Conservation (phyloP, 2,888 invertebrate species). For the Aphelenchoides bicaudatus region DNA sequence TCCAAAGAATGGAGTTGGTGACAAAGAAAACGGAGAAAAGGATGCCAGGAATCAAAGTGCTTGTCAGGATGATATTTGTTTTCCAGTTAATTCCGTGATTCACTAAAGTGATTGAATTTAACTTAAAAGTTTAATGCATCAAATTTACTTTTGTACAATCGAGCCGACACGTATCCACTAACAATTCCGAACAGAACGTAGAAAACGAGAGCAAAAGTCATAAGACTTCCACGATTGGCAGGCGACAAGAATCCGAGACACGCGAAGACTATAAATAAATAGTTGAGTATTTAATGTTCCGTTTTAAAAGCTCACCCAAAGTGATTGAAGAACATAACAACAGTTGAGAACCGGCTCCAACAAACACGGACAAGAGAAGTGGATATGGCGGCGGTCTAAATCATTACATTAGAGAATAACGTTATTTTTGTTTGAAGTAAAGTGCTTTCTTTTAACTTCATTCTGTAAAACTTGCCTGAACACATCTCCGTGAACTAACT, state of each 20-base stretch:
- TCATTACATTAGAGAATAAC: not conserved
- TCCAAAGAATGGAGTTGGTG: slow-evolving; percentile 93
- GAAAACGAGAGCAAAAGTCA: slow-evolving; percentile 94
- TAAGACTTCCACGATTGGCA: slow-evolving; percentile 93
- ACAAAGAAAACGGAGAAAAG: slow-evolving; percentile 94
- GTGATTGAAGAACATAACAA: slow-evolving; percentile 82
- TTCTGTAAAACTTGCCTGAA: too few relatives aligned
- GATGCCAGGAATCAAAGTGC: slow-evolving; percentile 90
- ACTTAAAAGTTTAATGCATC: slow-evolving; percentile 9
- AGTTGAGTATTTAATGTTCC: not conserved
- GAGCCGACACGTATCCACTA: slow-evolving; percentile 91
- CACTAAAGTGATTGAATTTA: slow-evolving; percentile 12
- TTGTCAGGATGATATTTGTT: slow-evolving; percentile 89
- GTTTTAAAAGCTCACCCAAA: slow-evolving; percentile 66
- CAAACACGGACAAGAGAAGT: slow-evolving; percentile 87
- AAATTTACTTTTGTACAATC: slow-evolving; percentile 82
- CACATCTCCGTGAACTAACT: slow-evolving; percentile 70
- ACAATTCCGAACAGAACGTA: slow-evolving; percentile 95
- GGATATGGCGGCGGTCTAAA: slow-evolving; percentile 74
- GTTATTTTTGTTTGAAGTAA: not conserved
- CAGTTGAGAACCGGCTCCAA: slow-evolving; percentile 86
- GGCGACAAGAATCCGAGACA: slow-evolving; percentile 97
- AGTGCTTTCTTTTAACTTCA: too few relatives aligned
- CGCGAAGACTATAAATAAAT: slow-evolving; percentile 73
- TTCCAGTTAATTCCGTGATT: slow-evolving; percentile 99